phyloP scores from a whole-genome alignment of 2,113 vertebrate species.

The Lepidothrix coronata region DNA sequence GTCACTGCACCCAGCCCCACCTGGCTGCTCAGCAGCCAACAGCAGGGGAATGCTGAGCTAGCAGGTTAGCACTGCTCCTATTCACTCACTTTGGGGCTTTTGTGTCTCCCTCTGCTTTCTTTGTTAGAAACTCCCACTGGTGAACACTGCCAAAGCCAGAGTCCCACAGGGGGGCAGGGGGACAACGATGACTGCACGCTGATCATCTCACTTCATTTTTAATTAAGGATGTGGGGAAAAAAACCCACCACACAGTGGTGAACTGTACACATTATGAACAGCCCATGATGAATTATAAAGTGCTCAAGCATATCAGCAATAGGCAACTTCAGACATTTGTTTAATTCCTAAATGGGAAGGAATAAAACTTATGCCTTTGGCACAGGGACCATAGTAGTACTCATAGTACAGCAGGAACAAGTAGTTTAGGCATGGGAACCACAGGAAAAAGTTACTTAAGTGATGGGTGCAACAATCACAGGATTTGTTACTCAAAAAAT shows the following conservation, averaged over 20 bases:
- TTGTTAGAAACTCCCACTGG: background rate
- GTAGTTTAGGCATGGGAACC: background rate
- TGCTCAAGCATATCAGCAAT: background rate
- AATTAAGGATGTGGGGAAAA: background rate
- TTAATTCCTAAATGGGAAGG: background rate
- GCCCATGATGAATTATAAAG: background rate
- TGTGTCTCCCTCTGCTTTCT: background rate
- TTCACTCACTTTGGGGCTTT: background rate
- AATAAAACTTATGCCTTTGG: background rate
- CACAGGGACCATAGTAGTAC: background rate
- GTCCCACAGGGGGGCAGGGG: no score
- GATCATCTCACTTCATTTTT: background rate
- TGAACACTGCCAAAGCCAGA: background rate
- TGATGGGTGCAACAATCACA: background rate
- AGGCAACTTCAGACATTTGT: background rate
- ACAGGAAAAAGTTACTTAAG: background rate
- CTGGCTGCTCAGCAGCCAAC: background rate
- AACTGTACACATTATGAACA: background rate
- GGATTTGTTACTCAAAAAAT: background rate
- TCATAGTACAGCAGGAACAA: background rate
- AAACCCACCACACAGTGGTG: background rate
- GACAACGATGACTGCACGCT: fast-evolving
- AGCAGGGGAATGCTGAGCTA: background rate
- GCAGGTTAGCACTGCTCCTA: background rate
- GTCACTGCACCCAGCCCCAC: background rate